A percentile compares a stretch with the other conserved stretches of the same genome.
Conservation (phyloP, 2,113 vertebrate species). For the Puma concolor region DNA sequence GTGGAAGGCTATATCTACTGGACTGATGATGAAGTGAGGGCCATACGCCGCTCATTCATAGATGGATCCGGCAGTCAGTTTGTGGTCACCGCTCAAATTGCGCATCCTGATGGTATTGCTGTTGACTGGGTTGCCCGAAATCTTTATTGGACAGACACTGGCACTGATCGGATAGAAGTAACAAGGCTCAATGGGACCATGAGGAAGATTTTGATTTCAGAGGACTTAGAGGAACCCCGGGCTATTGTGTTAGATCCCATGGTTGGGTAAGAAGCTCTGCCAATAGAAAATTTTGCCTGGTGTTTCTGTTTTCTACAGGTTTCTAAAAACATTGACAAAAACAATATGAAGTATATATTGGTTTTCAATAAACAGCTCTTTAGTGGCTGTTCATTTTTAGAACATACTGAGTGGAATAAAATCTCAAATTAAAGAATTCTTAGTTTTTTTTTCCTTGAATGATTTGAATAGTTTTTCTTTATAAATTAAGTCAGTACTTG, state of each 20-base stretch:
- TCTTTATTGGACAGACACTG: slow-evolving; percentile 98
- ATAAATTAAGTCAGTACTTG: slow-evolving; percentile 49
- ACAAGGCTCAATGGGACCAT: slow-evolving; percentile 97
- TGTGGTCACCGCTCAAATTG: slow-evolving; percentile 94
- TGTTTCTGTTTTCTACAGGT: slow-evolving; percentile 17
- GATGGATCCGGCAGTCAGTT: slow-evolving; percentile 94
- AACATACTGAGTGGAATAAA: slow-evolving; percentile 29
- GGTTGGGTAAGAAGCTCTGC: slow-evolving; percentile 89
- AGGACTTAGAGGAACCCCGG: slow-evolving; percentile 96
- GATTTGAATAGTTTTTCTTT: slow-evolving; percentile 42
- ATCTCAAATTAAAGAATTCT: slow-evolving; percentile 48
- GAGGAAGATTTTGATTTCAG: slow-evolving; percentile 97
- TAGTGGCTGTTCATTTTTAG: slow-evolving; percentile 8
- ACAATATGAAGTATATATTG: background rate
- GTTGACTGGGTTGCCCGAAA: slow-evolving; percentile 98
- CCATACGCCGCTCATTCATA: slow-evolving; percentile 92
- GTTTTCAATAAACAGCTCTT: slow-evolving; percentile 11
- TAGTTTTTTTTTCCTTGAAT: slow-evolving; percentile 22
- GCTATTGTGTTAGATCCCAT: slow-evolving; percentile 97
- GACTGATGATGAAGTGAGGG: slow-evolving; percentile 97
- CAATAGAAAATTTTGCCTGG: background rate
- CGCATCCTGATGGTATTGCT: slow-evolving; percentile 96
- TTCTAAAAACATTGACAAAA: background rate
- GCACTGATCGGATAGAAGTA: slow-evolving; percentile 97
- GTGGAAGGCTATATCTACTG: slow-evolving; percentile 96